Evolutionary conservation across 2,888 invertebrate genomes (phyloP).

Genomic region (Nasonovia ribisnigri): DNA sequence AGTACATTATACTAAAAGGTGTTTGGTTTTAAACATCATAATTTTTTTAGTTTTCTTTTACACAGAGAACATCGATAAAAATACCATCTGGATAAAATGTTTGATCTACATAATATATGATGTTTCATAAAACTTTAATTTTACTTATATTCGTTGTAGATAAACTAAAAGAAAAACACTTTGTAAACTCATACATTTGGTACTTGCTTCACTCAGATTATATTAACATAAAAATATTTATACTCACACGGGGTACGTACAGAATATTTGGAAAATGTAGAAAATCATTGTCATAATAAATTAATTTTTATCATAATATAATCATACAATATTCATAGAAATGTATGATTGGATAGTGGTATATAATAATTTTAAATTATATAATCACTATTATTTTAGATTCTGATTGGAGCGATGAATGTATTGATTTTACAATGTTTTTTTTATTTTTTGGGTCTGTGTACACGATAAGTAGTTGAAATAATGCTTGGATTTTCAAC

Average conservation of each 20-base stretch:
- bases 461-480: too few species aligned
- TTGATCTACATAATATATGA: background rate
- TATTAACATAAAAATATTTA: background rate
- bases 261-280: background rate
- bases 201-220: background rate
- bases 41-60: background rate
- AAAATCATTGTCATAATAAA: background rate
- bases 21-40: background rate
- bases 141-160: background rate
- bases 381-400: too few species aligned
- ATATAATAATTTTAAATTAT: background rate
- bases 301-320: too few species aligned
- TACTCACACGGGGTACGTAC: background rate
- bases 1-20: background rate
- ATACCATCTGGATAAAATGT: background rate
- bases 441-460: too few species aligned
- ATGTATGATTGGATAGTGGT: background rate
- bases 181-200: background rate
- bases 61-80: background rate
- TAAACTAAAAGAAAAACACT: background rate
- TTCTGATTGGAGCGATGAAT: too few species aligned
- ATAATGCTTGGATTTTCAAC: too few species aligned
- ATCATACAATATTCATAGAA: background rate
- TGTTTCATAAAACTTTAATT: background rate
- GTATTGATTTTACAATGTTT: too few species aligned